Evolutionary conservation across 2,797 vertebrate genomes (phyloP), one percentile per base, ranked within the genome.

Genomic region (Gymnothorax reevesii): DNA sequence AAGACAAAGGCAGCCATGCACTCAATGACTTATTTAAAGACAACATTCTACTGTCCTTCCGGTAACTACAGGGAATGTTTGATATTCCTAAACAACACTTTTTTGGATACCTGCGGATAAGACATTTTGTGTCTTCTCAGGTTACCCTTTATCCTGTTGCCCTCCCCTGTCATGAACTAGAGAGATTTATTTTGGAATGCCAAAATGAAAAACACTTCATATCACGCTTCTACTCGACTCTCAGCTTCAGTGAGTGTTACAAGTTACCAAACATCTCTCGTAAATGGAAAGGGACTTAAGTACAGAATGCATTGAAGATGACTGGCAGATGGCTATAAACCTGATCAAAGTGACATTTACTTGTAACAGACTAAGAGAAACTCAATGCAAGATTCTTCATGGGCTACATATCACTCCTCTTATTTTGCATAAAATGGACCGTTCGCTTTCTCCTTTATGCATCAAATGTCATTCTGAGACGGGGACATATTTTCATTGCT

Each of bases 81-180:
- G 9, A 83, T 27, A 60, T 83, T 27, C 6, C 82, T 9, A 60
- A 60, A 27, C 12, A 57, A 83, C 82, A 83, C 79, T 82, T 82
- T 82, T 82, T 54, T 82, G 79, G 12, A 54, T 82, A 82, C 33
- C 20, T 82, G 79, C 79, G 55, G 42, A 49, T 52, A 82, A 82
- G 54, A 69, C 64, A 69, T 69, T 69, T 12, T 12, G 10, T 69
- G n/a, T 69, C 20, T 69, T 69, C 64, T 22, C 64, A 69, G 64
- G 64, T 69, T 69, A 69, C 64, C 64, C 64, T 59, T 83, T 83
- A 7, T 59, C 12, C 57, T 55, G 57, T 8, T 59, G 59, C 25
- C 25, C 64, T 66, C 64, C 64, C 64, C 22, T 66, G 64, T 22
- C 3, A 7, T 66, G 64, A 66, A 2, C 3, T 42, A 42, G 33